Percentiles rank a stretch among this genome's conserved stretches.
Evolutionary conservation across 1,140 invertebrate species (phyloP).

Genomic region (Aphis craccivora): DNA sequence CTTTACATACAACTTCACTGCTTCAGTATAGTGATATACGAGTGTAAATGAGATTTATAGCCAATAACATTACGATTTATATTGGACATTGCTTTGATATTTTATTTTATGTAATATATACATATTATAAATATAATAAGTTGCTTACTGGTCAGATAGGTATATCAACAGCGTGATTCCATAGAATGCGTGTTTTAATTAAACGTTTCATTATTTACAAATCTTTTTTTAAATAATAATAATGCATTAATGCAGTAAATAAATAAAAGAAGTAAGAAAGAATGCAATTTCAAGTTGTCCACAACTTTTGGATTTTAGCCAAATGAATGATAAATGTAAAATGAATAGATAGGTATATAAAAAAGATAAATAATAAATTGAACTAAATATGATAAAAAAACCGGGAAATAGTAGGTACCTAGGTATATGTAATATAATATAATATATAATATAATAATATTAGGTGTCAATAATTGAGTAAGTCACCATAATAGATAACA

Average conservation of each 20-base stretch:
- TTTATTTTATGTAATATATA: slow-evolving; percentile 45
- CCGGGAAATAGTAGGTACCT: background rate
- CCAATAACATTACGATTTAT: slow-evolving; percentile 53
- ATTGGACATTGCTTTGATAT: slow-evolving; percentile 45
- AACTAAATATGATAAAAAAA: background rate
- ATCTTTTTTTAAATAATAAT: background rate
- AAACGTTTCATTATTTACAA: slow-evolving; percentile 39
- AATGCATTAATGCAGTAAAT: background rate
- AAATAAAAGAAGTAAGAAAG: slow-evolving; percentile 12
- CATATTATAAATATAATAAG: slow-evolving; percentile 10
- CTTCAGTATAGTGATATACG: slow-evolving; percentile 31
- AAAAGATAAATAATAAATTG: background rate
- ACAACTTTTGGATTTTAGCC: slow-evolving; percentile 1
- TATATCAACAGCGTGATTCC: slow-evolving; percentile 13
- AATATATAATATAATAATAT: no score
- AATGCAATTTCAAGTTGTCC: slow-evolving; percentile 18
- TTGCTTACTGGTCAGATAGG: background rate
- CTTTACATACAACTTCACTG: background rate
- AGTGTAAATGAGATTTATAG: slow-evolving; percentile 48
- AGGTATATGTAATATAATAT: no score
- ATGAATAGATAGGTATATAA: background rate
- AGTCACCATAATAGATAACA: background rate
- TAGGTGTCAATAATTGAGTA: background rate
- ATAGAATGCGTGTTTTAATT: slow-evolving; percentile 39
- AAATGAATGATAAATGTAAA: slow-evolving; percentile 24